Evolutionary conservation across 2,113 vertebrate genomes (phyloP).

Genomic region (Rhineura floridana): DNA sequence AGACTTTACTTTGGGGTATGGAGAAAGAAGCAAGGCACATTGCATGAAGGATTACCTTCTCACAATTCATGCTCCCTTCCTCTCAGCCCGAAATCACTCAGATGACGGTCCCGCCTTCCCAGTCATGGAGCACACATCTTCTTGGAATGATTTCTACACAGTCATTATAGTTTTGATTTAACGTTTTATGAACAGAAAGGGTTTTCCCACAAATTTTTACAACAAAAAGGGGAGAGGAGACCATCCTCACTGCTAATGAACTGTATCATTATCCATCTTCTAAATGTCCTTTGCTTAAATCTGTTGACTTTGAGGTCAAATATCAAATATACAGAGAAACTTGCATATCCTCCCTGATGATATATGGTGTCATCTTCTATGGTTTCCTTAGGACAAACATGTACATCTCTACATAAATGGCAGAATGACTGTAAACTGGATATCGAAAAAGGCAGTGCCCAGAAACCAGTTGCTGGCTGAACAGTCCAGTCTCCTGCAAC

Average conservation of each 20-base stretch:
- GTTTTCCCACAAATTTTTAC: neutral
- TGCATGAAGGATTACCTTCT: neutral
- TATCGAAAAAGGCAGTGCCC: neutral
- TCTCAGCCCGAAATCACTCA: neutral
- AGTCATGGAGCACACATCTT: neutral
- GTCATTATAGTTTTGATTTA: neutral
- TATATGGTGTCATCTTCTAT: neutral
- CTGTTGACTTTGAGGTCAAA: neutral
- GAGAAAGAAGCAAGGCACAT: neutral
- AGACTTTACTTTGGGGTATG: neutral
- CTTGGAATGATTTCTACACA: neutral
- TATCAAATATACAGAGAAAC: neutral
- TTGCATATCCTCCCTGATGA: too few relatives aligned
- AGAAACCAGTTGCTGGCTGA: neutral
- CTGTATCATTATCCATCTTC: neutral
- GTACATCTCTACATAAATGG: neutral
- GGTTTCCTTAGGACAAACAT: neutral
- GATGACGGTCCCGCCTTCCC: neutral
- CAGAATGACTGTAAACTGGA: neutral
- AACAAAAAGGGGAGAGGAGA: neutral
- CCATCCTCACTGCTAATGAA: neutral
- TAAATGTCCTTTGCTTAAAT: neutral
- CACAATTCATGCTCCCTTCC: neutral
- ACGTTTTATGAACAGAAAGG: neutral
- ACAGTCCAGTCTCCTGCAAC: neutral